phyloP scores from a whole-genome alignment of 2,888 invertebrate species.

The Cosmopolites sordidus region DNA sequence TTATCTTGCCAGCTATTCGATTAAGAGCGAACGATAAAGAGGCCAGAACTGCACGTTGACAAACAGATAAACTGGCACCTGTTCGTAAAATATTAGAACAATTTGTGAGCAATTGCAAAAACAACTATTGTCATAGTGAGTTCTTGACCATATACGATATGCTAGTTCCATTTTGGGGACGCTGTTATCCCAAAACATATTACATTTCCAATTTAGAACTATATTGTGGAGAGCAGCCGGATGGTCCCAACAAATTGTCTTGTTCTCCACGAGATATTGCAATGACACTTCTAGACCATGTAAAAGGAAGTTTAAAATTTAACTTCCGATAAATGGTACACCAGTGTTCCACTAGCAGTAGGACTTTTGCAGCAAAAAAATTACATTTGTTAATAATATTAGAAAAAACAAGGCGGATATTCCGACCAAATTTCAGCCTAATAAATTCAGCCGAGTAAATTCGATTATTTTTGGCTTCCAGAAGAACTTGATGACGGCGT shows the following conservation, averaged over 20 bases:
- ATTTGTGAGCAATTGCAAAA: too few relatives aligned
- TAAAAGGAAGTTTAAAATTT: conserved; percentile 25
- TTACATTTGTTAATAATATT: conserved; percentile 30
- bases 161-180: neutral
- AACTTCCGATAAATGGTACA: conserved; percentile 25
- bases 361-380: conserved; percentile 20
- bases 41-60: conserved; percentile 20
- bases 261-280: conserved; percentile 17
- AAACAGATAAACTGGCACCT: conserved; percentile 32
- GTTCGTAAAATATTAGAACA: too few relatives aligned
- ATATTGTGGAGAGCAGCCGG: conserved; percentile 30
- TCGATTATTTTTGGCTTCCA: conserved; percentile 26
- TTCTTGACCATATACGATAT: conserved; percentile 19
- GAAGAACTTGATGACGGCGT: conserved; percentile 27
- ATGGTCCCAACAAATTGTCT: conserved; percentile 17
- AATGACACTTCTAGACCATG: conserved; percentile 13
- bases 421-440: conserved; percentile 10
- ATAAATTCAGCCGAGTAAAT: conserved; percentile 9
- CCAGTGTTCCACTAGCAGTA: conserved; percentile 29
- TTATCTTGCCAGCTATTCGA: too few relatives aligned
- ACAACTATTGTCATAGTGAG: conserved; percentile 7
- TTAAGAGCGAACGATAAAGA: conserved; percentile 17
- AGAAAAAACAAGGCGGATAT: conserved; percentile 27
- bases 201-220: conserved; percentile 27
- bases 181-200: conserved; percentile 29